Conservation (phyloP, 2,797 vertebrate species). For the Tokudaia muenninki region DNA sequence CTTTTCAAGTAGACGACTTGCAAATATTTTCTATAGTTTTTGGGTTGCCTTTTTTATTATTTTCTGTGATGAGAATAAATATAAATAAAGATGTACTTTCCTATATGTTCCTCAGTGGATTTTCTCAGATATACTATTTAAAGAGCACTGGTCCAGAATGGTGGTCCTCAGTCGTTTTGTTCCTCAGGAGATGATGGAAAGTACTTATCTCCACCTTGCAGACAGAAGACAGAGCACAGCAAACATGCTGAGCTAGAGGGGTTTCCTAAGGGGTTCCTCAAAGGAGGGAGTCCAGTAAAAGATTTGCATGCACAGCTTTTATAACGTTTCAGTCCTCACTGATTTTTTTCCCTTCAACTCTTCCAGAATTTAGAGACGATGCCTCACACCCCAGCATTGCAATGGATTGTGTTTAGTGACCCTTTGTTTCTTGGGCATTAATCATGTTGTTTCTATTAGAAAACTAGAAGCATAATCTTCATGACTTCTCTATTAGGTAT, state of each 20-base stretch:
- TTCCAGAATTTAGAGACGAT: conserved; percentile 15
- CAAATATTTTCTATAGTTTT: conserved; percentile 7
- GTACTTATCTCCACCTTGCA: not conserved
- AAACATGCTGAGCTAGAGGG: not conserved
- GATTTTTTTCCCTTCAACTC: not conserved
- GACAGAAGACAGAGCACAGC: not conserved
- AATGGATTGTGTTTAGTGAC: not conserved
- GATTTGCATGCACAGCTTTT: not conserved
- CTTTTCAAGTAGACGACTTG: not conserved
- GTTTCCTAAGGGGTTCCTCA: not conserved
- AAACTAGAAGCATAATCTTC: conserved; percentile 43
- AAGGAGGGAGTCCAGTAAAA: conserved; percentile 17
- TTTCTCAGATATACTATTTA: not conserved
- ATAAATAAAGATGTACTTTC: not conserved
- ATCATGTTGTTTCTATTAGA: not conserved
- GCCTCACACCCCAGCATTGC: not conserved
- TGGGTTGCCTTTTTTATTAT: not conserved
- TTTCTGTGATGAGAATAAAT: conserved; percentile 33
- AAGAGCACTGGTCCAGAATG: not conserved
- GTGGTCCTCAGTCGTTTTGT: not conserved
- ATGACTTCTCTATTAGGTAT: not conserved
- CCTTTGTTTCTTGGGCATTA: not conserved
- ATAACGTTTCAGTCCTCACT: not conserved
- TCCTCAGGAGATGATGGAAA: conserved; percentile 9
- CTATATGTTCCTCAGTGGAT: not conserved